Conservation (phyloP, 2,797 vertebrate species). For the Arctocebus calabarensis region DNA sequence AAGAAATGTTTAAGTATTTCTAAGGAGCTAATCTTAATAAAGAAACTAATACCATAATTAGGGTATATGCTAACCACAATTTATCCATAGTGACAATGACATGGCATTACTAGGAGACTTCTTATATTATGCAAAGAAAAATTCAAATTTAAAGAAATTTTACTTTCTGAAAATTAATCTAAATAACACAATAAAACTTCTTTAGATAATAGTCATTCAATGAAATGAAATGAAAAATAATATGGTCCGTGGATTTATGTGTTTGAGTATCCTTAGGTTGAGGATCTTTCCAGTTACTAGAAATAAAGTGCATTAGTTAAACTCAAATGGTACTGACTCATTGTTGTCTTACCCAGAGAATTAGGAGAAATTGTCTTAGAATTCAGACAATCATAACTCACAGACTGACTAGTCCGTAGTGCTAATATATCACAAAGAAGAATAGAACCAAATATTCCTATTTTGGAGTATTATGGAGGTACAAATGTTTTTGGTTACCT, state of each 20-base stretch:
- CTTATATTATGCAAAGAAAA: neutral
- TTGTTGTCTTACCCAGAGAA: neutral
- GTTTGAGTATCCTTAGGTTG: neutral
- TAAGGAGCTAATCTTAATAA: neutral
- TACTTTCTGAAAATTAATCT: neutral
- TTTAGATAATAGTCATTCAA: neutral
- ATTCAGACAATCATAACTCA: neutral
- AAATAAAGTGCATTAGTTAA: neutral
- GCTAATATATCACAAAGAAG: neutral
- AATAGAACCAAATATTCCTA: neutral
- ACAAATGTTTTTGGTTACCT: no score
- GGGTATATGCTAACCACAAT: neutral
- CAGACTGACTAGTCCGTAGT: neutral
- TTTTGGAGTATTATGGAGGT: no score
- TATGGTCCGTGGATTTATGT: neutral
- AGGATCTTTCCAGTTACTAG: neutral
- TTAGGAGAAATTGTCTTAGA: neutral
- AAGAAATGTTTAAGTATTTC: conserved; percentile 65
- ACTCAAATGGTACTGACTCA: neutral
- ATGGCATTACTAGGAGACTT: neutral
- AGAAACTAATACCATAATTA: neutral
- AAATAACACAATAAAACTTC: neutral
- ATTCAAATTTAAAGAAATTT: neutral
- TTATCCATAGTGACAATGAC: neutral
- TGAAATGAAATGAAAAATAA: neutral